phyloP scores from a whole-genome alignment of 2,797 vertebrate genomes.

The Australoheros facetus region DNA sequence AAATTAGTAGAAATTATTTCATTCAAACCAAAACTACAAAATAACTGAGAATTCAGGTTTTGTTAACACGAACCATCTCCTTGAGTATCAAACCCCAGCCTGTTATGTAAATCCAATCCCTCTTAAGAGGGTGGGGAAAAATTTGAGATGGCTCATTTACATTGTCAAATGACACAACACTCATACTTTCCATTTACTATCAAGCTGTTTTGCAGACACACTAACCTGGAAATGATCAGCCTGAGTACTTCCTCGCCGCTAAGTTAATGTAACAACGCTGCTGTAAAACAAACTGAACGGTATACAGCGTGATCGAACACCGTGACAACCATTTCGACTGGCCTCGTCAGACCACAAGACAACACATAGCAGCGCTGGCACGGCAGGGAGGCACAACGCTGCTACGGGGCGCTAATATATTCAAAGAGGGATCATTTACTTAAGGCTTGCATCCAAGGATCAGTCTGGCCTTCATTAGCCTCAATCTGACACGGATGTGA shows the following conservation, averaged over 20 bases:
- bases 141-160: slow-evolving; percentile 76
- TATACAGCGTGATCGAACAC: slow-evolving; percentile 35
- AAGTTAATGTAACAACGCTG: neutral
- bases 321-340: slow-evolving; percentile 45
- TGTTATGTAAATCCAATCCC: slow-evolving; percentile 79
- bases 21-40: slow-evolving; percentile 46
- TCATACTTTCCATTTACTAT: slow-evolving; percentile 80
- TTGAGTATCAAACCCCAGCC: slow-evolving; percentile 68
- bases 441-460: slow-evolving; percentile 73
- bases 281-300: slow-evolving; percentile 3
- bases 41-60: slow-evolving; percentile 36
- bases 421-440: slow-evolving; percentile 76
- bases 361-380: slow-evolving; percentile 29
- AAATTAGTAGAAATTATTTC: slow-evolving; percentile 3
- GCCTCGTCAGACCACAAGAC: slow-evolving; percentile 55
- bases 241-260: slow-evolving; percentile 7
- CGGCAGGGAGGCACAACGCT: slow-evolving; percentile 39
- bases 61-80: slow-evolving; percentile 59
- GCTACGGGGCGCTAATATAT: slow-evolving; percentile 61
- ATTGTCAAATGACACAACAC: slow-evolving; percentile 80
- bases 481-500: slow-evolving; percentile 77
- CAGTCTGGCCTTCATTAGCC: slow-evolving; percentile 78
- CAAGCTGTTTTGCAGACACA: slow-evolving; percentile 54
- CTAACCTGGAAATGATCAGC: slow-evolving; percentile 48
- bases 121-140: slow-evolving; percentile 77